Evolutionary conservation across 2,113 vertebrate genomes (phyloP), one percentile per base, ranked within the genome.

Genomic region (Elanoides forficatus): DNA sequence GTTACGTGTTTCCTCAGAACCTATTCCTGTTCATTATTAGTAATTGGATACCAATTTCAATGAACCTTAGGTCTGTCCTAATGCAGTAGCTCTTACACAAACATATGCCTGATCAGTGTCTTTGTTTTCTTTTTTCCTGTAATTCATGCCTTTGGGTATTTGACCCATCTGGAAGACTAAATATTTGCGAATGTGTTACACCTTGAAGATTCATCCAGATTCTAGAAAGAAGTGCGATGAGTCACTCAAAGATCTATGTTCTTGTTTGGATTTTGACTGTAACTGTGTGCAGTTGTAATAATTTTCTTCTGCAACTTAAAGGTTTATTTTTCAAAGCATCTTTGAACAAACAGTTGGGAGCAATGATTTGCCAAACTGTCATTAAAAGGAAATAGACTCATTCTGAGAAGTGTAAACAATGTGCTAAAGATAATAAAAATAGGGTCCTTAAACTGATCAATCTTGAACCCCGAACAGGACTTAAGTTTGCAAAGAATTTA

Each of bases 311-410:
- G 40, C 36, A 88, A 93, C 88, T 92, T 92, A 40, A 63, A 86
- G 60, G 47, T 68, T 95, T 94, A 72, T 95, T 95, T 97, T 96
- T 91, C 48, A 47, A 76, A 87, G 62, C 20, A 56, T 87, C 71
- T 95, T 93, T 79, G 96, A 92, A 68, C n/a, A 93, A 94, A 92
- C 88, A 94, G 91, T 95, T 95, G 92, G 92, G 88, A 94, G 92
- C 80, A 85, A 53, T 72, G 88, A 91, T 87, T 96, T 97, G 96
- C 94, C 94, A 97, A 96, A 95, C 76, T 95, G 78, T 81, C 96
- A 95, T 97, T 97, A 94, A 91, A 96, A 95, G 90, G 86, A 97
- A 97, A 81, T 72, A 95, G 92, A 56, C 56, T 95, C 22, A 75
- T 95, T 95, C 56, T 48, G 60, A 60, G 76, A 86, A 97, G 68